A percentile compares a stretch with the other conserved stretches of the same genome.
Evolutionary conservation across 2,888 invertebrate genomes (phyloP).

Genomic region (Epirrhoe alternata): DNA sequence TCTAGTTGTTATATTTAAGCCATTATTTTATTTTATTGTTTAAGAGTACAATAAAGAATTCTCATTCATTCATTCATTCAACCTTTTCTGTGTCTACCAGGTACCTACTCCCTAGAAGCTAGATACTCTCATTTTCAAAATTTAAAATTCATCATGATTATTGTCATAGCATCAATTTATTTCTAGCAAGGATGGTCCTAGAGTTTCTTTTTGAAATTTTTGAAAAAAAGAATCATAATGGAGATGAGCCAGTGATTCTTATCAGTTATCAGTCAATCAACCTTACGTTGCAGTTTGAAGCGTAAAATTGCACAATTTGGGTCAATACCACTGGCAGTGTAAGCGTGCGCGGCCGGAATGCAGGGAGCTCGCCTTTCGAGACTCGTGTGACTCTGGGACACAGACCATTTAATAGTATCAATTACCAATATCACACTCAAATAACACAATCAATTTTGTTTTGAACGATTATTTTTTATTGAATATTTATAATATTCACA

Average conservation of each 20-base stretch:
- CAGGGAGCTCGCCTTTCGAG: constrained; percentile 29
- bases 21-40: too few species aligned
- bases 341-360: constrained; percentile 56
- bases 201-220: not conserved
- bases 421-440: not conserved
- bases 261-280: constrained; percentile 45
- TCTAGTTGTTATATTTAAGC: too few species aligned
- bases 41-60: too few species aligned
- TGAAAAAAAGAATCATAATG: not conserved
- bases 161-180: too few species aligned
- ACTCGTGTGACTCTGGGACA: constrained; percentile 6
- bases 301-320: constrained; percentile 71
- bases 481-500: too few species aligned
- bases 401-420: constrained; percentile 1
- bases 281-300: constrained; percentile 40
- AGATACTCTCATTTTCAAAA: too few species aligned
- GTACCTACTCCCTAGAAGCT: too few species aligned
- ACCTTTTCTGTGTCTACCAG: too few species aligned
- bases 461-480: too few species aligned
- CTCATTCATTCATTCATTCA: too few species aligned
- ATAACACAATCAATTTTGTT: not conserved
- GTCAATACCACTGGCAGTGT: constrained; percentile 70
- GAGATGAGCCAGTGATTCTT: not conserved
- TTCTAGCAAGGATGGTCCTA: too few species aligned
- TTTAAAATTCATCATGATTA: too few species aligned